Evolutionary conservation across 2,888 invertebrate species (phyloP), one percentile per base, ranked within the genome.

Genomic region (Tridacna crocea): DNA sequence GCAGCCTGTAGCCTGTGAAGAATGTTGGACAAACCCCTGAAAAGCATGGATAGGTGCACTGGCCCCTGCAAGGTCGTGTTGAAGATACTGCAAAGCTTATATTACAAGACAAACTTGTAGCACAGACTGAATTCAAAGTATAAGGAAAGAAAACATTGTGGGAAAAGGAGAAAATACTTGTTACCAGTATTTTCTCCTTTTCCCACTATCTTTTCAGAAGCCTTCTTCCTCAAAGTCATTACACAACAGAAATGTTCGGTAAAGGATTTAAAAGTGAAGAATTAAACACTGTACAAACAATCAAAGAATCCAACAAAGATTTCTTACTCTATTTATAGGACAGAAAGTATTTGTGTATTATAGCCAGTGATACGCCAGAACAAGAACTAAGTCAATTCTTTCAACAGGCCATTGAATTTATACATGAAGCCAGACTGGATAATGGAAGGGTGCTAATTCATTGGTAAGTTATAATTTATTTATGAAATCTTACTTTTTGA

Each of bases 351-450:
- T 95, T 99, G 74, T 98, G 98, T 94, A 98, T 99, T 88, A 96
- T 97, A 96, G 99, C 99, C 66, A 97, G 98, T n/a, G 99, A 99
- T 95, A 97, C 97, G 19, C 98, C 98, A 0, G 97, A 97, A 92
- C 98, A 99, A 95, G 98, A 98, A 95, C 96, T 99, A 76, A 97
- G 97, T 55, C 98, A 98, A 95, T 98, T 97, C 95, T 99, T 99
- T 95, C 96, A 98, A 66, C 95, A 98, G 87, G 98, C 98, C 95
- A 99, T 98, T 95, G 98, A 99, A 94, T 99, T 99, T 94, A 99
- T 99, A 90, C 99, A 99, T 94, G 97, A 97, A 0, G 98, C 98
- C 0, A 96, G 99, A 55, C 95, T 98, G 46, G 96, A 97, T 78
- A 98, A 98, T 82, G 98, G 99, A 73, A 98, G 98, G 63, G 96